Base-by-base conservation (phyloP, 2,888 invertebrate genomes). In the Plebejus argus region DNA sequence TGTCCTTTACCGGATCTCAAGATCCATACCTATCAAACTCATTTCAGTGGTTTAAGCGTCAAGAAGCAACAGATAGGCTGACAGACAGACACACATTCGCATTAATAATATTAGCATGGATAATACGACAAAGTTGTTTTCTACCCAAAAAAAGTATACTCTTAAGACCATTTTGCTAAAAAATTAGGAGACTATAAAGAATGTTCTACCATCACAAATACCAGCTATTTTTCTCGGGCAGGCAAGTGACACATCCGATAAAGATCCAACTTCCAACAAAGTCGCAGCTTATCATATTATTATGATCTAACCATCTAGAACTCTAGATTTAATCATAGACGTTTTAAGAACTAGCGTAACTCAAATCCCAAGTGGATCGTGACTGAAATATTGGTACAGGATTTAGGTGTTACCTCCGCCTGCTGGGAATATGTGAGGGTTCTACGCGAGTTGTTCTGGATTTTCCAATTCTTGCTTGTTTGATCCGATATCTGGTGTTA, bases 291-390 rank as follows among this genome's bases (percentile, higher is more conserved):
- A 70, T 70, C 70, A 35, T n/a, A 70, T 28, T 33, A 70, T 70
- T n/a, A 70, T 28, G 70, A 70, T 70, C 35, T 18, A 70, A 70
- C 35, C 70, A 18, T 70, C n/a, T 70, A 70, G 70, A 35, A 70
- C 33, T 35, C 33, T 33, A 70, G 70, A 35, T 61, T 23, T 20
- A 12, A 61, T 61, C 61, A 61, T 61, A 61, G 23, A 23, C 61
- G 61, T 61, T 61, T 20, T 23, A 23, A 61, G 23, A 61, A 61
- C 61, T 12, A 12, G 23, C 61, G 61, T 61, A 61, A 61, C 23
- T 23, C 23, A 12, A 23, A 2, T 61, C 61, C 61, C 61, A 12
- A 61, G 61, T 23, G 61, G 4, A 12, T 61, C 61, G 61, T 61
- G 61, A 20, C 61, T 10, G 12, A 61, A 23, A 61, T 61, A 23